Conservation (phyloP, 2,888 invertebrate species). For the Melanargia galathea region DNA sequence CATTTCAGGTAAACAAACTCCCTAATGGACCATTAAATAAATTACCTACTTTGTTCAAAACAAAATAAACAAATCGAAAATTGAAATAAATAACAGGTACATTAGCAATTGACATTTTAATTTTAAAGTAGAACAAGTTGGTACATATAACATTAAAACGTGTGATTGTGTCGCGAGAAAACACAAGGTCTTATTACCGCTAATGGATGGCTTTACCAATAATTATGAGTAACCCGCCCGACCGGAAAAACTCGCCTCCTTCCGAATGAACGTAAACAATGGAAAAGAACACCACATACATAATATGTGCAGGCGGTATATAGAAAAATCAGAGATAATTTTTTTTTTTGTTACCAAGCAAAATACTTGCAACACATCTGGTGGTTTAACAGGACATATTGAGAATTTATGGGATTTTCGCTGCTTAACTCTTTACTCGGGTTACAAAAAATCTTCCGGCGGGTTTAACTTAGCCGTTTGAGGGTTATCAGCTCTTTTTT, state of each 20-base stretch:
- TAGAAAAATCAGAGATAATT: background rate
- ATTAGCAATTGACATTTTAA: background rate
- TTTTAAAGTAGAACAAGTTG: background rate
- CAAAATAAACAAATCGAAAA: no score
- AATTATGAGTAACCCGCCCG: slow-evolving; percentile 47
- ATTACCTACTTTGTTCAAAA: no score
- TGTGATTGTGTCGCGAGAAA: slow-evolving; percentile 8
- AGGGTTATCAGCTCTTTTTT: no score
- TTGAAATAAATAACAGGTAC: no score
- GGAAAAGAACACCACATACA: slow-evolving; percentile 47
- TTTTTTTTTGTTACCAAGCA: background rate
- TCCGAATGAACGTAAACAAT: slow-evolving; percentile 62
- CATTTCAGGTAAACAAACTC: no score
- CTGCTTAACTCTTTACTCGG: no score
- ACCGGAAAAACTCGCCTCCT: slow-evolving; percentile 70
- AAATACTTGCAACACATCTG: no score
- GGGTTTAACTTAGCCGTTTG: no score
- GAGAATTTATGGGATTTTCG: no score
- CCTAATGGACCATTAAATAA: no score
- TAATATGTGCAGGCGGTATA: background rate
- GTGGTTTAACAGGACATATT: no score
- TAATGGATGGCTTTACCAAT: slow-evolving; percentile 29
- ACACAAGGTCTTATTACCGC: slow-evolving; percentile 23
- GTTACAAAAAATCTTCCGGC: no score
- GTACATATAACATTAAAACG: slow-evolving; percentile 1